Conservation (phyloP, 2,888 invertebrate species). For the Sphinx pinastri region DNA sequence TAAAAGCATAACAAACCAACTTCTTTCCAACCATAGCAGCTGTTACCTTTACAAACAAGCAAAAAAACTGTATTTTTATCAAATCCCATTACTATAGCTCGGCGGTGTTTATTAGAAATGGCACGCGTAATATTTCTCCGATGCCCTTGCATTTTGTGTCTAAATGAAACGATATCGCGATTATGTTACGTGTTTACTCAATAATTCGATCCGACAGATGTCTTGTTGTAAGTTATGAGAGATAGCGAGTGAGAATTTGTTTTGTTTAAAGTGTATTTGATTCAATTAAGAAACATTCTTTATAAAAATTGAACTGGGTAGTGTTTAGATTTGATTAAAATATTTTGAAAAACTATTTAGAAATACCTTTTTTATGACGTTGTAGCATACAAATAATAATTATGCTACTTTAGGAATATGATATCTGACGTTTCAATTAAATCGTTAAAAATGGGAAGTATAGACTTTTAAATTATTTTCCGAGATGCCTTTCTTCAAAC, state of each 20-base stretch:
- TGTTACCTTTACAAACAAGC: neutral
- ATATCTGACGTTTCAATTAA: too few species aligned
- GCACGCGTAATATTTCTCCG: slow-evolving; percentile 66
- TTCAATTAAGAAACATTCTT: too few species aligned
- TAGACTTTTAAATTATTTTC: too few species aligned
- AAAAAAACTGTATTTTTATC: slow-evolving; percentile 38
- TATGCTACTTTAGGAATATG: too few species aligned
- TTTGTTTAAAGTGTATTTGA: neutral
- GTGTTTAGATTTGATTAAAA: too few species aligned
- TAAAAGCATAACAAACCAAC: neutral
- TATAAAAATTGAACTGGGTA: too few species aligned
- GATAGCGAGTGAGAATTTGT: slow-evolving; percentile 39
- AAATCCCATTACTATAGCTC: slow-evolving; percentile 64
- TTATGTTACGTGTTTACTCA: slow-evolving; percentile 81
- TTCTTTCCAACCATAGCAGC: neutral
- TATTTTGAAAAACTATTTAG: too few species aligned
- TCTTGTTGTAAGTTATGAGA: slow-evolving; percentile 44
- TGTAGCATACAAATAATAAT: too few species aligned
- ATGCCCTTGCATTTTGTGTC: slow-evolving; percentile 70
- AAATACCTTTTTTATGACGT: too few species aligned
- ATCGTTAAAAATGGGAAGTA: too few species aligned
- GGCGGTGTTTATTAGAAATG: slow-evolving; percentile 67
- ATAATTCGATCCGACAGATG: slow-evolving; percentile 78
- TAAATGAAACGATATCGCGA: slow-evolving; percentile 76
- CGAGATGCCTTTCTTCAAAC: too few species aligned